Base-by-base conservation (phyloP, 2,797 vertebrate genomes). In the Nannoperca australis region DNA sequence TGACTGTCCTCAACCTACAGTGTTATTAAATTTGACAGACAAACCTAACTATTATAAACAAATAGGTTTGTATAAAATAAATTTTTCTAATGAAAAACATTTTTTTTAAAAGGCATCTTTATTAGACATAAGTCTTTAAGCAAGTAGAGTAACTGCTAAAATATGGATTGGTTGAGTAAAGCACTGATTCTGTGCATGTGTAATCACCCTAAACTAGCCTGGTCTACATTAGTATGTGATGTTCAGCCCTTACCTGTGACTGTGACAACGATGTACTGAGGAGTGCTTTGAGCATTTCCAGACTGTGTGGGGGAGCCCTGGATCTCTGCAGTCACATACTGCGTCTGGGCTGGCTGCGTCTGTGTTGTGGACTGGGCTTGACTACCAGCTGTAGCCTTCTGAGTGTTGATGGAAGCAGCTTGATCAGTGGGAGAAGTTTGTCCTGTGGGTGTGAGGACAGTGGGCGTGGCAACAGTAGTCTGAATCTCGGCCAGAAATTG, bases 261-360 rank as follows among this genome's bases (percentile, higher is more conserved):
- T 0, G 97, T 97, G 61, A 98, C 97, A 82, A 98, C 97, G 3
- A 98, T 98, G 90, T 97, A 98, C 93, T 98, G 97, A 67, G 96
- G 97, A 3, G 97, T 94, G 50, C 51, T 95, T 80, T 87, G 95
- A 83, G 88, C 87, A 87, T 77, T 95, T 91, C 91, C 95, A 90
- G 76, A 92, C 71, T 89, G 96, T 32, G 89, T 94, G 7, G 95
- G 94, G 45, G 96, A 96, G 70, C 93, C 93, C 88, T 96, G 96
- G 85, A 96, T 95, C 91, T 96, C 96, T 42, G 97, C 96, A 0
- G 97, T 95, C 87, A 97, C 96, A 70, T 97, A 97, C 87, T 96
- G 97, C 53, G 97, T 96, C 84, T 95, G 96, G 55, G 94, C 75
- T 36, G 94, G 81, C 55, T 95, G 95, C 0, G 90, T 85, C 79